A percentile compares a stretch with the other conserved stretches of the same genome.
Conservation (phyloP, 2,113 vertebrate species). For the Tupaia chinensis region DNA sequence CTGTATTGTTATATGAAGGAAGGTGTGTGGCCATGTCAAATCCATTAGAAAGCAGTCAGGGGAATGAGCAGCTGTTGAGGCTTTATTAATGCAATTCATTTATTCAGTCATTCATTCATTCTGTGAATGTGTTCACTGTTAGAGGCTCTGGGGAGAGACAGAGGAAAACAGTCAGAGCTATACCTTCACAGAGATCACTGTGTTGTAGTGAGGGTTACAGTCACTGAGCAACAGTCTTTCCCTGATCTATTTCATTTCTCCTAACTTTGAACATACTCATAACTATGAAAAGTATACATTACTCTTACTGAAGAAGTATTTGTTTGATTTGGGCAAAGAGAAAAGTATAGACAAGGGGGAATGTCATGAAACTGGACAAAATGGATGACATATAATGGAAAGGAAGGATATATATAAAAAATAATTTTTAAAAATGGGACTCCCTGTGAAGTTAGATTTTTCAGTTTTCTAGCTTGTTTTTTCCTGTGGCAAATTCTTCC, state of each 20-base stretch:
- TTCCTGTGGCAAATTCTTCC: not conserved
- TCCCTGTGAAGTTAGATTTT: not conserved
- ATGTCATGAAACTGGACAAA: not conserved
- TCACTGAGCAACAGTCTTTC: not conserved
- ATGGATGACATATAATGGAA: not conserved
- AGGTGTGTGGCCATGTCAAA: not conserved
- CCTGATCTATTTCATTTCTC: not conserved
- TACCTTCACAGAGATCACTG: not conserved
- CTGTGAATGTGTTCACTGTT: not conserved
- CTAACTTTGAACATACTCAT: not conserved
- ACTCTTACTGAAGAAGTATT: not conserved
- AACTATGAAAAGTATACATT: too few relatives aligned
- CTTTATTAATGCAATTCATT: not conserved
- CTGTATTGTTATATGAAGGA: not conserved
- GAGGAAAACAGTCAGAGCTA: not conserved
- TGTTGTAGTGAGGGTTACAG: not conserved
- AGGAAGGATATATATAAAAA: too few relatives aligned
- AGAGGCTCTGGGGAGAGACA: not conserved
- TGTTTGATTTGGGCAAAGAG: not conserved
- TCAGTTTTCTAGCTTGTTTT: not conserved
- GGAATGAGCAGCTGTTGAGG: not conserved
- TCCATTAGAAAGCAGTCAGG: not conserved
- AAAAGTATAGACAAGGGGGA: not conserved
- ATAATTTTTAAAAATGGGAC: not conserved
- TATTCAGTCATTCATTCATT: not conserved